phyloP scores from a whole-genome alignment of 2,113 vertebrate species.

The Cygnus buccinator region DNA sequence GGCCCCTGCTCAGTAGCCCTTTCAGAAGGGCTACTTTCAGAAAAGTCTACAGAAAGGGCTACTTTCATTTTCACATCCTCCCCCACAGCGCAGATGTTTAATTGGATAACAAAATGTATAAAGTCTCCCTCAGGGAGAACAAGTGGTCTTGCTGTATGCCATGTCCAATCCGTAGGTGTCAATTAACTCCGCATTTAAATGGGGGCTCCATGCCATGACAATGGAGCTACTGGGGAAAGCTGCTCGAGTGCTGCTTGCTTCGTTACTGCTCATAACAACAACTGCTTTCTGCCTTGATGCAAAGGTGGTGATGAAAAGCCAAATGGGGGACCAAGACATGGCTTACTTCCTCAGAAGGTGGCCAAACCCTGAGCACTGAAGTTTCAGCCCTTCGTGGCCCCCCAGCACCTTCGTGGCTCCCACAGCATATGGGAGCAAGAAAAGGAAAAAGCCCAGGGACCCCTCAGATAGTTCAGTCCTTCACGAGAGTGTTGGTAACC shows the following conservation, averaged over 20 bases:
- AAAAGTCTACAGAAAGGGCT: too few species aligned
- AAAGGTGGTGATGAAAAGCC: not conserved
- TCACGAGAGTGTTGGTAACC: not conserved
- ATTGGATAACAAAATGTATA: not conserved
- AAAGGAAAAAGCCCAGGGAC: not conserved
- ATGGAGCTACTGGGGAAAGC: not conserved
- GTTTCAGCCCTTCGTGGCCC: not conserved
- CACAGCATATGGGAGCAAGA: not conserved
- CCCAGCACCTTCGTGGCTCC: not conserved
- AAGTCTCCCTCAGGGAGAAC: not conserved
- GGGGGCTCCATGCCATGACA: not conserved
- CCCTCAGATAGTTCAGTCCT: not conserved
- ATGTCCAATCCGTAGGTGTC: not conserved
- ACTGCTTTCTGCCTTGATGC: not conserved
- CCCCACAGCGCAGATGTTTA: not conserved
- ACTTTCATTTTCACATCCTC: not conserved
- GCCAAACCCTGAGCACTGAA: not conserved
- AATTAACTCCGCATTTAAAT: not conserved
- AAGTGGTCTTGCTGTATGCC: not conserved
- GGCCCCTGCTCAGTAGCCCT: not conserved
- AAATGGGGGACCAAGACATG: not conserved
- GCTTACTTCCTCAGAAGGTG: conserved; percentile 15
- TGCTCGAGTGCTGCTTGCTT: not conserved
- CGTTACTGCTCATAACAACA: not conserved
- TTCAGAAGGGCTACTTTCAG: not conserved